A percentile compares a stretch with the other conserved stretches of the same genome.
Evolutionary conservation across 2,888 invertebrate genomes (phyloP).

Genomic region (Hypercompe scribonia): DNA sequence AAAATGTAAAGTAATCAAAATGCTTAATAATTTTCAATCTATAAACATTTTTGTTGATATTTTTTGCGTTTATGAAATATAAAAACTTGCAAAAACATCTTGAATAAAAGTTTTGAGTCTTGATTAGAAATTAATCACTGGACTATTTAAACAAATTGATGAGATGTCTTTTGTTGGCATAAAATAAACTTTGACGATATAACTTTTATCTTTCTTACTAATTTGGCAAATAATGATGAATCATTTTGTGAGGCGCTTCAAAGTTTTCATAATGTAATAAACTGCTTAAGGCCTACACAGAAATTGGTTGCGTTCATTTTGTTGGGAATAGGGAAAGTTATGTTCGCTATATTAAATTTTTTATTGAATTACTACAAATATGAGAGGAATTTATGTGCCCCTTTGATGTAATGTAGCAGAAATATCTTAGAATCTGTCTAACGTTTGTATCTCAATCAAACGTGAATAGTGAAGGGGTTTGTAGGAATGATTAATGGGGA

Average conservation of each 20-base stretch:
- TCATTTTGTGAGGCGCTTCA: neutral
- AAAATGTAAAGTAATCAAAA: neutral
- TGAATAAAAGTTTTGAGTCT: neutral
- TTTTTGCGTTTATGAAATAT: neutral
- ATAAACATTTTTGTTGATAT: neutral
- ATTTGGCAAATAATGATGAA: slow-evolving; percentile 4
- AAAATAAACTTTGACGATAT: slow-evolving; percentile 5
- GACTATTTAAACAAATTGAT: neutral
- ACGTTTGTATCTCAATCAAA: neutral
- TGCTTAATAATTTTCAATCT: neutral
- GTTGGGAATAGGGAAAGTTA: slow-evolving; percentile 1
- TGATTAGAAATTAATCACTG: neutral
- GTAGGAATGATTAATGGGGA: neutral
- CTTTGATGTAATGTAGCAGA: neutral
- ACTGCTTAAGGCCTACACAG: neutral
- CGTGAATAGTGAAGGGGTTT: neutral
- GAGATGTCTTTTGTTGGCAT: neutral
- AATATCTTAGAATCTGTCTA: neutral
- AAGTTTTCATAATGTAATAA: slow-evolving; percentile 14
- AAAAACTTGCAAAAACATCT: neutral
- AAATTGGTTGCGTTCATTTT: slow-evolving; percentile 7
- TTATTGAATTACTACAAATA: neutral
- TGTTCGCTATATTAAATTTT: slow-evolving; percentile 7
- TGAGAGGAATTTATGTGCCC: neutral
- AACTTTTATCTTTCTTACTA: neutral